These are phyloP conservation scores for Plemyria rubiginata DNA, from an alignment of 2,888 invertebrate species.

Conservation along the genomic window DNA sequence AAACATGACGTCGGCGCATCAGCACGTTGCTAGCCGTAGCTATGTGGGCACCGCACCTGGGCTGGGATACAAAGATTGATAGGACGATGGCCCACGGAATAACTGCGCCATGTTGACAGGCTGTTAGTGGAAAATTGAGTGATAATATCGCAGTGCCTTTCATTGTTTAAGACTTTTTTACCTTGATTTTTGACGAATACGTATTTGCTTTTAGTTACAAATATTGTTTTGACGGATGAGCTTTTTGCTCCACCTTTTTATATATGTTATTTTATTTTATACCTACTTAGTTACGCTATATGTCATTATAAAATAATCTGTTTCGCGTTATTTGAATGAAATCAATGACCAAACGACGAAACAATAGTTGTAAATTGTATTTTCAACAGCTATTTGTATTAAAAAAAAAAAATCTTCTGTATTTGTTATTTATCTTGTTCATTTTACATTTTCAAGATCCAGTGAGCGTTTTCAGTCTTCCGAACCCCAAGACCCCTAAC, in stretches of 20 bases:
- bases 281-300: too few relatives aligned
- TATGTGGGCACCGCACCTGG: slow-evolving; percentile 54
- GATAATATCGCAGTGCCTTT: slow-evolving; percentile 68
- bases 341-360: too few relatives aligned
- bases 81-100: slow-evolving; percentile 54
- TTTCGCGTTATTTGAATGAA: too few relatives aligned
- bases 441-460: too few relatives aligned
- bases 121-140: slow-evolving; percentile 81
- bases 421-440: too few relatives aligned
- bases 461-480: too few relatives aligned
- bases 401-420: too few relatives aligned
- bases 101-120: slow-evolving; percentile 67
- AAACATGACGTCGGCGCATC: slow-evolving; percentile 57
- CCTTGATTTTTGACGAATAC: slow-evolving; percentile 40
- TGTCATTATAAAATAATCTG: too few relatives aligned
- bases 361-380: too few relatives aligned
- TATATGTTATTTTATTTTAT: not conserved
- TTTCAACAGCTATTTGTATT: too few relatives aligned
- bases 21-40: slow-evolving; percentile 55
- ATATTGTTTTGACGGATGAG: slow-evolving; percentile 29
- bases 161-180: slow-evolving; percentile 66
- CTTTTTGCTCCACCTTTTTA: slow-evolving; percentile 11
- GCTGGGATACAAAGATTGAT: slow-evolving; percentile 71
- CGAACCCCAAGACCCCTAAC: too few relatives aligned
- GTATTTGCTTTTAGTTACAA: slow-evolving; percentile 41